Conservation (phyloP, 2,888 invertebrate genomes). For the Idaea biselata region DNA sequence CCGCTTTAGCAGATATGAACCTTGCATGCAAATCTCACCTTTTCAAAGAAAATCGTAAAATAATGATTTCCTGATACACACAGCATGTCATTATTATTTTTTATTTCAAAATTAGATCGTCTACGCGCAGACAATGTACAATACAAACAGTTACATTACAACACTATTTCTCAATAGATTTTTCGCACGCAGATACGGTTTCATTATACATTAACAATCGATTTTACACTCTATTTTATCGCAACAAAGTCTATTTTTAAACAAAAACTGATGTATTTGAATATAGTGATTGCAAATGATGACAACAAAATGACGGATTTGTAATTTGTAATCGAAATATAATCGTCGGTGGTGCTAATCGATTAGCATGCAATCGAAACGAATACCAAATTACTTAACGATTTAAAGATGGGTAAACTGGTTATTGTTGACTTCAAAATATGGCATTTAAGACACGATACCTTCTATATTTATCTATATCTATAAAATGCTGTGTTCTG, state of each 20-base stretch:
- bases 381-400: background rate
- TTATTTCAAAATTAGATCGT: constrained; percentile 57
- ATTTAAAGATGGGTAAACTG: background rate
- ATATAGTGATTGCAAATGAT: constrained; percentile 19
- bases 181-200: constrained; percentile 62
- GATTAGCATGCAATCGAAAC: constrained; percentile 18
- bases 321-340: constrained; percentile 29
- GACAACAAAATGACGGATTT: constrained; percentile 21
- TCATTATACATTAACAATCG: constrained; percentile 35
- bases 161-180: constrained; percentile 57
- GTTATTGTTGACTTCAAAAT: no score
- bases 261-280: background rate
- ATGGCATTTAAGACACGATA: no score
- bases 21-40: background rate
- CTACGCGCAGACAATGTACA: constrained; percentile 49
- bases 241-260: constrained; percentile 3
- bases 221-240: constrained; percentile 26
- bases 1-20: no score
- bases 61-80: background rate
- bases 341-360: constrained; percentile 21
- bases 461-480: no score
- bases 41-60: background rate
- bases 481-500: no score
- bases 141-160: constrained; percentile 53
- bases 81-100: constrained; percentile 23